A percentile compares a stretch with the other conserved stretches of the same genome.
phyloP scores from a whole-genome alignment of 2,113 vertebrate genomes.

The Lampris megalopsis region DNA sequence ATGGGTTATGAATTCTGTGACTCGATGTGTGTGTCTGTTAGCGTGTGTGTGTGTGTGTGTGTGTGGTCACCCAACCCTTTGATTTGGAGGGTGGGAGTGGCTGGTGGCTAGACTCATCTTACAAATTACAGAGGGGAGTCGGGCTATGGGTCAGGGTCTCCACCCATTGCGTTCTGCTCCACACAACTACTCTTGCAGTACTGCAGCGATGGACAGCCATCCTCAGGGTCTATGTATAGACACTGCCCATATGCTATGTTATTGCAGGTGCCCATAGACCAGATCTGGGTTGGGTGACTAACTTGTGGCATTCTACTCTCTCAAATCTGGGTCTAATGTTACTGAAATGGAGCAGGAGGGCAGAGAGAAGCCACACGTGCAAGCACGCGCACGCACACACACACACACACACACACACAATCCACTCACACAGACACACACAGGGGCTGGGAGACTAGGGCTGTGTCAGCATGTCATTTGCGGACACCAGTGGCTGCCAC shows the following conservation, averaged over 20 bases:
- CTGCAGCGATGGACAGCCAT: slow-evolving; percentile 54
- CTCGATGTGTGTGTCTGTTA: not conserved
- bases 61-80: slow-evolving; percentile 70
- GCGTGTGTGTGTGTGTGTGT: slow-evolving; percentile 26
- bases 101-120: slow-evolving; percentile 32
- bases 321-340: slow-evolving; percentile 55
- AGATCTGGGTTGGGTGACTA: slow-evolving; percentile 24
- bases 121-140: slow-evolving; percentile 73
- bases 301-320: slow-evolving; percentile 44
- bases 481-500: slow-evolving; percentile 45
- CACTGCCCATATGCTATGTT: slow-evolving; percentile 46
- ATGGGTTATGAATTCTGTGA: not conserved
- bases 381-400: not conserved
- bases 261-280: slow-evolving; percentile 64
- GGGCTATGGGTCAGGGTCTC: slow-evolving; percentile 65
- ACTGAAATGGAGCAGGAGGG: slow-evolving; percentile 13
- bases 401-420: slow-evolving; percentile 15
- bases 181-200: slow-evolving; percentile 23
- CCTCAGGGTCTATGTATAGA: slow-evolving; percentile 59
- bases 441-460: slow-evolving; percentile 11
- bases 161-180: slow-evolving; percentile 60
- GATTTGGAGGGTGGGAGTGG: slow-evolving; percentile 69
- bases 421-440: slow-evolving; percentile 22
- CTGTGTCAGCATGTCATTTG: slow-evolving; percentile 58
- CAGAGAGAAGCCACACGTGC: not conserved